A percentile compares a stretch with the other conserved stretches of the same genome.
Conservation (phyloP, 2,888 invertebrate species). For the Leistus spinibarbis region DNA sequence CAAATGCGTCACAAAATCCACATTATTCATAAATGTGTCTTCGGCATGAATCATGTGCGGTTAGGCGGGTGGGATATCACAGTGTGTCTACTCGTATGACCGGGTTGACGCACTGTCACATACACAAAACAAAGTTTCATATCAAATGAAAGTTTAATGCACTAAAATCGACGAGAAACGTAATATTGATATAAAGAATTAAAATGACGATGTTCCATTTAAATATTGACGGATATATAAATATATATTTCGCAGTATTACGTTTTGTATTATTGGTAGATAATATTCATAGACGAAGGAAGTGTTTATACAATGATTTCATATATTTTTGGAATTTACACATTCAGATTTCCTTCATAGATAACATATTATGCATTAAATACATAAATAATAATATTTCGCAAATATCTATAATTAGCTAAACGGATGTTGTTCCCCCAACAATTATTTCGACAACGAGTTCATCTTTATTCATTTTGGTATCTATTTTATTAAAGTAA, state of each 20-base stretch:
- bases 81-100: not conserved
- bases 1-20: not conserved
- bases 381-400: too few relatives aligned
- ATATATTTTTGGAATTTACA: not conserved
- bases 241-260: not conserved
- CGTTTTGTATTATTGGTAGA: not conserved
- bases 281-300: not conserved
- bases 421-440: too few relatives aligned
- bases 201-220: not conserved
- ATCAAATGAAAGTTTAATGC: not conserved
- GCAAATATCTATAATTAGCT: too few relatives aligned
- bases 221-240: not conserved
- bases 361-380: too few relatives aligned
- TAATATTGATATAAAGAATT: not conserved
- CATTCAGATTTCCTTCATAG: too few relatives aligned
- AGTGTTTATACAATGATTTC: not conserved
- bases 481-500: too few relatives aligned
- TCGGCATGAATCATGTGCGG: not conserved
- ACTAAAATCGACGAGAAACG: not conserved
- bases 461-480: too few relatives aligned
- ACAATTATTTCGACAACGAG: too few relatives aligned
- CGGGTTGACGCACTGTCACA: not conserved
- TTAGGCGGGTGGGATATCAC: not conserved
- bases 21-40: not conserved
- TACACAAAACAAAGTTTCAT: not conserved